Evolutionary conservation across 1,140 invertebrate genomes (phyloP), one percentile per base, ranked within the genome.

Genomic region (Rhyacophila brunnea): DNA sequence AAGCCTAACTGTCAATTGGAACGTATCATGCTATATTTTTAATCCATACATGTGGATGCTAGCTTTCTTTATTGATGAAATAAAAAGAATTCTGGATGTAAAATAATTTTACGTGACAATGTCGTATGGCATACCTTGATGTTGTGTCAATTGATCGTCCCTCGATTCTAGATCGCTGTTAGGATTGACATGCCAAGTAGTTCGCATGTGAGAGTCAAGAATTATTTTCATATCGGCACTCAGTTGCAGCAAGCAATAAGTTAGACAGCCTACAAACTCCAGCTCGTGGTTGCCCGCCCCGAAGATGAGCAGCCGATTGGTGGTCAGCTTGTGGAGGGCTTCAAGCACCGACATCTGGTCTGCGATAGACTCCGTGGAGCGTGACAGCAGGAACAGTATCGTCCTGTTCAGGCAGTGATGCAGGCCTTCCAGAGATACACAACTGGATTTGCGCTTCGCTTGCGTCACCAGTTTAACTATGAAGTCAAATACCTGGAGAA

Each of bases 241-340:
- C 2, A 98, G 72, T 76, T 97, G 94, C 7, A 98, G 78, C n/a
- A 99, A 78, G 73, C 96, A 97, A 72, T 96, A 96, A 9, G 92
- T 95, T 3, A 99, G 77, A 71, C 96, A 97, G 1, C 93, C 94
- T 56, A 98, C 90, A 71, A 98, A 99, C 70, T 98, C 95, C 32
- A 92, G 75, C 71, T 98, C 95, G 69, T 94, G 93, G 76, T 98
- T 98, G 7, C 91, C 91, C 38, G 93, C 90, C 11, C 94, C 94
- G 71, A 99, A 95, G 42, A 99, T 87, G 0, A 98, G 78, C 53
- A 89, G 74, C 63, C 91, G 88, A 66, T 90, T 88, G 54, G 85
- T 93, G 9, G 93, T 94, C 6, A 99, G 80, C 77, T 96, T 96
- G 71, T 97, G 95, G 28, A 99, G 80, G 1, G 93, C 88, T 72